These are phyloP conservation scores for Paraplagusia blochii DNA, from an alignment of 2,113 vertebrate genomes.

Conservation along the genomic window DNA sequence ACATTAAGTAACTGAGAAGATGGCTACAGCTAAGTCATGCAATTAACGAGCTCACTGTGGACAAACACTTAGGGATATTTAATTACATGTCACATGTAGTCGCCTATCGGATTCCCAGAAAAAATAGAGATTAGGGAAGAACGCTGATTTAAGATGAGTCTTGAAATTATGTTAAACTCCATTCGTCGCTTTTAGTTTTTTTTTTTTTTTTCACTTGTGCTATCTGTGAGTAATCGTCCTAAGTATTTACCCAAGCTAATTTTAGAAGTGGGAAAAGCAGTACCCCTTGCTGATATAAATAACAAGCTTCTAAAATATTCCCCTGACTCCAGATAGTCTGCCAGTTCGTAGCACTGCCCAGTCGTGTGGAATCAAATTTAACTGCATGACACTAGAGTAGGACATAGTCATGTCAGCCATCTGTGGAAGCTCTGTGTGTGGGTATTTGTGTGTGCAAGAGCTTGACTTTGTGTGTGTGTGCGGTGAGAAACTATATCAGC, in stretches of 20 bases:
- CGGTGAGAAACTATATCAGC: conserved; percentile 72
- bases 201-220: conserved; percentile 44
- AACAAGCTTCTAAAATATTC: conserved; percentile 92
- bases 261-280: conserved; percentile 77
- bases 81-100: conserved; percentile 54
- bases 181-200: conserved; percentile 60
- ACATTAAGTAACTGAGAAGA: conserved; percentile 55
- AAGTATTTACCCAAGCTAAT: conserved; percentile 81
- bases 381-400: conserved; percentile 89
- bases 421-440: conserved; percentile 64
- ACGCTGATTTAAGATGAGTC: neutral
- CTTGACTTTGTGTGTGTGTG: conserved; percentile 10
- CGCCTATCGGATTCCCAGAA: conserved; percentile 30
- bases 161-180: conserved; percentile 25
- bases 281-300: conserved; percentile 86
- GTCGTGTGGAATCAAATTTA: conserved; percentile 88
- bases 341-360: conserved; percentile 80
- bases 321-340: conserved; percentile 97
- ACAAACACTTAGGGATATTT: conserved; percentile 59
- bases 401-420: conserved; percentile 84
- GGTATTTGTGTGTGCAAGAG: conserved; percentile 24
- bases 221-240: conserved; percentile 66
- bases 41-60: conserved; percentile 60
- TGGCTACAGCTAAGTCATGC: conserved; percentile 50
- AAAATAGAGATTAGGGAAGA: conserved; percentile 7